These are phyloP conservation scores for Podarcis raffonei DNA, from an alignment of 2,113 vertebrate genomes.

Conservation along the genomic window DNA sequence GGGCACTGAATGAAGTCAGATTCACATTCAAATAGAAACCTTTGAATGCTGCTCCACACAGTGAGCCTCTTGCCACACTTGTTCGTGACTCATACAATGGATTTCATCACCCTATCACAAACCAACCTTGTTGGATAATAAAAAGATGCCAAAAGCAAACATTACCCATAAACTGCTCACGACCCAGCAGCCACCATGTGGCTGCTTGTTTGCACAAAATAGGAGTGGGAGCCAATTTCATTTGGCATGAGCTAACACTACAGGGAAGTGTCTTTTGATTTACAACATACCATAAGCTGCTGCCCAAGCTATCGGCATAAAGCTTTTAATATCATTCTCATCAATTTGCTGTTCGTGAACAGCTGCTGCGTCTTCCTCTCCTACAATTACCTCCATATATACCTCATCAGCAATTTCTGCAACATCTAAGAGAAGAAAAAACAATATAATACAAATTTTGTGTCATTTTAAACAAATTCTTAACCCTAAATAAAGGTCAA, in stretches of 20 bases:
- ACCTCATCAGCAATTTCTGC: conserved; percentile 93
- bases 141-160: not conserved
- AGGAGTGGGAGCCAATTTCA: not conserved
- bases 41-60: not conserved
- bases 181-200: too few relatives aligned
- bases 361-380: conserved; percentile 86
- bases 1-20: not conserved
- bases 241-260: not conserved
- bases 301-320: conserved; percentile 93
- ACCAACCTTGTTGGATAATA: not conserved
- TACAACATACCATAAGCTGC: conserved; percentile 88
- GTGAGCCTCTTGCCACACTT: not conserved
- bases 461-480: conserved; percentile 56
- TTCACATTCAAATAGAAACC: not conserved
- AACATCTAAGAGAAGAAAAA: conserved; percentile 81
- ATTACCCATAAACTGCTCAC: not conserved
- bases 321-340: conserved; percentile 88
- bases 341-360: conserved; percentile 87
- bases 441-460: conserved; percentile 39
- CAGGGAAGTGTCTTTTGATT: not conserved
- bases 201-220: not conserved
- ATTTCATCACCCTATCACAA: not conserved
- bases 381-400: conserved; percentile 95
- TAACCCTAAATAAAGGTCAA: conserved; percentile 73
- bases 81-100: not conserved